Evolutionary conservation across 2,888 invertebrate genomes (phyloP), one percentile per base, ranked within the genome.

Genomic region (Perithous albicinctus): DNA sequence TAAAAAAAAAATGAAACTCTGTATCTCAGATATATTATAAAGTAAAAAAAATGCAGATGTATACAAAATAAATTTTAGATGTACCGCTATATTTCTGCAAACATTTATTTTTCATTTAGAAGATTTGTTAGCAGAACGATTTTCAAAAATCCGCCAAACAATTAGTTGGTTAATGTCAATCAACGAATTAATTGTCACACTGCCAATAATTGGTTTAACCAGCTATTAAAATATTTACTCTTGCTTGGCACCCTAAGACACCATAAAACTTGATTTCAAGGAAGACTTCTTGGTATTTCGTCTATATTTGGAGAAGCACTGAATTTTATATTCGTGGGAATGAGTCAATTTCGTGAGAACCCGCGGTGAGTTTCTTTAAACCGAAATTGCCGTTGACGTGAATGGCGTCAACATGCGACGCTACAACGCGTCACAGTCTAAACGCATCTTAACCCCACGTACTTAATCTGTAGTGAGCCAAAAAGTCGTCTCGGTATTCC

Each of bases 261-360:
- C 48, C 67, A 35, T 18, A 12, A 48, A 32, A 12, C 51, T 61
- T 70, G 61, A 61, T 69, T 15, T 51, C 1, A 6, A 56, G 32
- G 43, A 56, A 15, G 59, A 15, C 26, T 75, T 70, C 56, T 48
- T 38, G 15, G 64, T 66, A 72, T n/a, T 66, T 48, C 66, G 59
- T 26, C 54, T 38, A 59, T 41, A 66, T 76, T 72, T 51, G 46
- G 38, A 12, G 43, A 41, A 38, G 10, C 32, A 64, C 10, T 12
- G 38, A 72, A 41, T 38, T 70, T 80, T 64, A 80, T 66, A 66
- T 59, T 41, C 76, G 80, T 80, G 80, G 70, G 80, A 80, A 76
- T 66, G 70, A 46, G 29, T 10, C 63, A 8, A 54, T 41, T 67
- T 59, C 70, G 59, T 76, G 80, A 12, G 75, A 80, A 51, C 26